These are phyloP conservation scores for Canis aureus DNA, from an alignment of 2,113 vertebrate species.

Conservation along the genomic window DNA sequence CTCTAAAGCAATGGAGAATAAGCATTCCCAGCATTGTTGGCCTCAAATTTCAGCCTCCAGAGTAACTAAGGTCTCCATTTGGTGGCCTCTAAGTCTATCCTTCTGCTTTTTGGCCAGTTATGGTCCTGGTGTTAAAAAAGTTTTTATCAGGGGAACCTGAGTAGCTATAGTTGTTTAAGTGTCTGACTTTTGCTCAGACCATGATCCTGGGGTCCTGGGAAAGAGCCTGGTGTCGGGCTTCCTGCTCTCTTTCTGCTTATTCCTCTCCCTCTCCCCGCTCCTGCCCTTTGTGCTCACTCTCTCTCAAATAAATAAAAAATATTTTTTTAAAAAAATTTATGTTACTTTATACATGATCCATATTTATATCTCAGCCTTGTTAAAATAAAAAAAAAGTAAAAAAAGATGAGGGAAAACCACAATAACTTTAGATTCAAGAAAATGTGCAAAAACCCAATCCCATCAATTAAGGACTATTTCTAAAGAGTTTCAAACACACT, in stretches of 20 bases:
- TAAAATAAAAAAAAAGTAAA: constrained; percentile 63
- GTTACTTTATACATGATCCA: constrained; percentile 69
- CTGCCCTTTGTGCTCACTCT: not conserved
- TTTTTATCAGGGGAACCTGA: too few species aligned
- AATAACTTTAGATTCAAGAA: not conserved
- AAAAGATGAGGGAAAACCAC: not conserved
- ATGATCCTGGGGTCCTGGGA: too few species aligned
- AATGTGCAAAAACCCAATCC: not conserved
- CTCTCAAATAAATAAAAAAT: not conserved
- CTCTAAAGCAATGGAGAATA: not conserved
- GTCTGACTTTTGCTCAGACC: too few species aligned
- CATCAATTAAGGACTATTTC: constrained; percentile 4
- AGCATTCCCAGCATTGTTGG: not conserved
- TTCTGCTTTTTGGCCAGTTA: constrained; percentile 68
- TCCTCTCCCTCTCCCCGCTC: too few species aligned
- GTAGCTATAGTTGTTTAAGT: too few species aligned
- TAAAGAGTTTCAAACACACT: constrained; percentile 20
- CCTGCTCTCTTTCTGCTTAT: too few species aligned
- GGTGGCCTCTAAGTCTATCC: constrained; percentile 33
- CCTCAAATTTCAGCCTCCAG: not conserved
- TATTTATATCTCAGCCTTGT: constrained; percentile 70
- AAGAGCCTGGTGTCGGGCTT: too few species aligned
- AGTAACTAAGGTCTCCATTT: not conserved
- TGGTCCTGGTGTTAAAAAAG: constrained; percentile 64
- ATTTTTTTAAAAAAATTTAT: not conserved